Evolutionary conservation across 1,140 invertebrate genomes (phyloP).

Genomic region (Philopotamus ludificatus): DNA sequence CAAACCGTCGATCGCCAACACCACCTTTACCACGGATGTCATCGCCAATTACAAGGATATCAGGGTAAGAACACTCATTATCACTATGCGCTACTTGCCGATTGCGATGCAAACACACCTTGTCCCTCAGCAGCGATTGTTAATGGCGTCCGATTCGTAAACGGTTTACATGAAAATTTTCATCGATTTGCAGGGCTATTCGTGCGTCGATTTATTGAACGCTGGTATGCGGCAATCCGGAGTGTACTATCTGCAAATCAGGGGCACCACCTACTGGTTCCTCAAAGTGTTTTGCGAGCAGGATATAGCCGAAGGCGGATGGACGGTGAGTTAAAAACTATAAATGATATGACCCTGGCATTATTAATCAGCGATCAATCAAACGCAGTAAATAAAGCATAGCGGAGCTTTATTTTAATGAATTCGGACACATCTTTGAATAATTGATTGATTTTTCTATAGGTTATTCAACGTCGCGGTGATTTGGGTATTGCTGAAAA

Average conservation of each 20-base stretch:
- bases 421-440: too few relatives aligned
- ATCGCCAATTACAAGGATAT: conserved; percentile 73
- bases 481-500: conserved; percentile 86
- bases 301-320: conserved; percentile 85
- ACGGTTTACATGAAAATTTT: background rate
- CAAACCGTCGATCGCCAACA: conserved; percentile 79
- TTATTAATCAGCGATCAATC: too few relatives aligned
- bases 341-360: too few relatives aligned
- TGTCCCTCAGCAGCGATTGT: background rate
- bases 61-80: conserved; percentile 64
- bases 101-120: background rate
- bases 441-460: too few relatives aligned
- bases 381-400: too few relatives aligned
- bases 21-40: conserved; percentile 74
- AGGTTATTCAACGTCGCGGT: conserved; percentile 88
- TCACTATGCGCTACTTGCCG: background rate
- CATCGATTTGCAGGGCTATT: conserved; percentile 81
- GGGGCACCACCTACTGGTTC: conserved; percentile 89
- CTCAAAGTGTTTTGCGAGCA: conserved; percentile 90
- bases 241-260: conserved; percentile 84
- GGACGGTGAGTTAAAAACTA: conserved; percentile 81
- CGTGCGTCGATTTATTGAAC: conserved; percentile 79
- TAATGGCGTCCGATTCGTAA: background rate
- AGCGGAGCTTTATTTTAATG: too few relatives aligned
- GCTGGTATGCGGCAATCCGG: conserved; percentile 83